Conservation (phyloP, 1,140 invertebrate species). For the Akabosia matsudoensis region DNA sequence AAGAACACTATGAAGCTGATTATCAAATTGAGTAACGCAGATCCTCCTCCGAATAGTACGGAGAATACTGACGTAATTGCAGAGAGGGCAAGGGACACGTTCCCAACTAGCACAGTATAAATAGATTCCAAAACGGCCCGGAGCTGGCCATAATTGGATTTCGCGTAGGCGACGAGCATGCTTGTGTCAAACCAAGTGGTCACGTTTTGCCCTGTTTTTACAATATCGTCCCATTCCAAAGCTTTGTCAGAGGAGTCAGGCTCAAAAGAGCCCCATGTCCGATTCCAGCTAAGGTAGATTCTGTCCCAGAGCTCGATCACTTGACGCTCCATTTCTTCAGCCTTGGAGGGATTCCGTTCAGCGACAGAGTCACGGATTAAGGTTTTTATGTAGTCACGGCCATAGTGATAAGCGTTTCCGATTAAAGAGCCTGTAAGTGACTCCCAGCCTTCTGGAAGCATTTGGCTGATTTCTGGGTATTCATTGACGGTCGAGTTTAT, state of each 20-base stretch:
- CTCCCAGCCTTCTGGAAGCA: slow-evolving; percentile 70
- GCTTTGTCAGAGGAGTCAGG: slow-evolving; percentile 6
- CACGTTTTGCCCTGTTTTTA: slow-evolving; percentile 47
- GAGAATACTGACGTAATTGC: slow-evolving; percentile 82
- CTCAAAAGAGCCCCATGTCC: slow-evolving; percentile 38
- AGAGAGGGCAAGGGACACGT: slow-evolving; percentile 84
- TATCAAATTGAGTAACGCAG: slow-evolving; percentile 88
- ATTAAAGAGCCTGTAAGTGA: slow-evolving; percentile 79
- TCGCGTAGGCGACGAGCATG: slow-evolving; percentile 73
- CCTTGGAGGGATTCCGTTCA: slow-evolving; percentile 76
- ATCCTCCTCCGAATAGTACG: slow-evolving; percentile 79
- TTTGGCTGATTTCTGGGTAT: slow-evolving; percentile 74
- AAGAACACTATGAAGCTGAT: slow-evolving; percentile 92
- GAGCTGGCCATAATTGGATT: slow-evolving; percentile 88
- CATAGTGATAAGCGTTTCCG: slow-evolving; percentile 82
- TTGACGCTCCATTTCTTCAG: slow-evolving; percentile 81
- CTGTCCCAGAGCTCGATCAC: slow-evolving; percentile 85
- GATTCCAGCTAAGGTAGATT: slow-evolving; percentile 44
- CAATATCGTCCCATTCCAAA: slow-evolving; percentile 42
- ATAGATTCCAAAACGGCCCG: slow-evolving; percentile 84
- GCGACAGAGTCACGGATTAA: slow-evolving; percentile 72
- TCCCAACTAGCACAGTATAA: slow-evolving; percentile 89
- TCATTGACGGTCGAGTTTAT: slow-evolving; percentile 84
- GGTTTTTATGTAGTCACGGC: slow-evolving; percentile 76
- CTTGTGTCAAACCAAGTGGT: slow-evolving; percentile 69